Evolutionary conservation across 2,797 vertebrate species (phyloP), one percentile per base, ranked within the genome.

Genomic region (Thripadectes ignobilis): DNA sequence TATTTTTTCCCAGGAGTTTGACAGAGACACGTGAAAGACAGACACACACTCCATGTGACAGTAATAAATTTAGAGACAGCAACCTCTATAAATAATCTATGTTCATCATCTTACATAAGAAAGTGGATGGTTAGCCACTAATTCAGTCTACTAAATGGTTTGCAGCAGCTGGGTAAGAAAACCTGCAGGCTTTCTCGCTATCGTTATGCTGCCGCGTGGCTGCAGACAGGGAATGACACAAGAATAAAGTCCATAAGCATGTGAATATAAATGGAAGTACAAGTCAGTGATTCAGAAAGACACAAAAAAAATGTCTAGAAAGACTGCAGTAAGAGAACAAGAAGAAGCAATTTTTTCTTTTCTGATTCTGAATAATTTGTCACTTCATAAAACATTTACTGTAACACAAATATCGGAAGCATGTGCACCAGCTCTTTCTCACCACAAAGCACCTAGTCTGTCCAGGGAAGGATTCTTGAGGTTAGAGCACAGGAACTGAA

Each of bases 151-250:
- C 71, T 76, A 71, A 81, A 91, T 77, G 80, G 92, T 67, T 93
- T 96, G 91, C 80, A 96, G 93, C 95, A 95, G 75, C 92, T 94
- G 87, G 63, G 27, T 92, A 92, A 83, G 93, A 95, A 96, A 92
- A 95, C 91, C 94, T 92, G 72, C 81, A 92, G 94, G 94, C 88
- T 89, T 92, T 79, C 74, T 95, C 3, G 26, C 69, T 88, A 54
- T 83, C 4, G 0, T 58, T 90, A 14, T 36, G 48, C 55, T 67
- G 61, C 92, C 92, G 92, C 6, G 1, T 88, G 92, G 82, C 88
- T 20, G 6, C 18, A 80, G 67, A 38, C 54, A 87, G 78, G 32
- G 75, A 81, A 91, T 84, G 72, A 58, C 77, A 66, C 58, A 87
- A 85, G 81, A 85, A 87, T 73, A 88, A 96, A 92, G 80, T 74